Conservation (phyloP, 2,888 invertebrate genomes). For the Lasius fuliginosus region DNA sequence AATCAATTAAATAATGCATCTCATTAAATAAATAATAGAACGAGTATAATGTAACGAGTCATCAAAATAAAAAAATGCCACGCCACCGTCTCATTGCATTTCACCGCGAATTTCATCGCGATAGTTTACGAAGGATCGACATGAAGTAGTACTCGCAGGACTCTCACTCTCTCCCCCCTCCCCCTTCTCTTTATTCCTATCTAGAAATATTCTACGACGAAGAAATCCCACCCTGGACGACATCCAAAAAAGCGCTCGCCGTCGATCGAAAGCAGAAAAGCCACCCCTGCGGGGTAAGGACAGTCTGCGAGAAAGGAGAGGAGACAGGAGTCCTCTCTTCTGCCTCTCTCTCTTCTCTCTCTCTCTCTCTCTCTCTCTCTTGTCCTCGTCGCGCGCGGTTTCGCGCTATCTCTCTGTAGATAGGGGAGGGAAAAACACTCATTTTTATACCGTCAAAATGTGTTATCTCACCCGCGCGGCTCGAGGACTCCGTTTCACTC, state of each 20-base stretch:
- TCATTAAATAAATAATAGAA: conserved; percentile 12
- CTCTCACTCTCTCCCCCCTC: neutral
- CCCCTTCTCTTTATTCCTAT: neutral
- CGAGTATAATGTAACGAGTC: neutral
- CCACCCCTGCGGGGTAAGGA: conserved; percentile 51
- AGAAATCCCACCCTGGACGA: conserved; percentile 53
- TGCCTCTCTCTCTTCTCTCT: conserved; percentile 14
- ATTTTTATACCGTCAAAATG: conserved; percentile 87
- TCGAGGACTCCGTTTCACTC: conserved; percentile 72
- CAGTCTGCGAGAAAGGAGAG: conserved; percentile 43
- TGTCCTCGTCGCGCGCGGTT: conserved; percentile 76
- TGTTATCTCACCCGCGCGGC: conserved; percentile 84
- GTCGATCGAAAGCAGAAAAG: conserved; percentile 54
- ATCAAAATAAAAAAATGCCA: neutral
- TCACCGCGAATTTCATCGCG: neutral
- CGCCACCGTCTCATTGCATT: neutral
- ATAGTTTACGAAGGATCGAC: neutral
- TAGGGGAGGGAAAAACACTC: conserved; percentile 86
- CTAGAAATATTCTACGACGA: neutral
- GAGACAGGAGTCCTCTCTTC: conserved; percentile 58
- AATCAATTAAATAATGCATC: conserved; percentile 29
- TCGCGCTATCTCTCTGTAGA: conserved; percentile 83
- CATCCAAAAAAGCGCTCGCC: conserved; percentile 58
- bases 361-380: conserved; percentile 38
- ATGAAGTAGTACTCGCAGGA: neutral